phyloP scores from a whole-genome alignment of 2,888 invertebrate genomes.

The Erebia epiphron region DNA sequence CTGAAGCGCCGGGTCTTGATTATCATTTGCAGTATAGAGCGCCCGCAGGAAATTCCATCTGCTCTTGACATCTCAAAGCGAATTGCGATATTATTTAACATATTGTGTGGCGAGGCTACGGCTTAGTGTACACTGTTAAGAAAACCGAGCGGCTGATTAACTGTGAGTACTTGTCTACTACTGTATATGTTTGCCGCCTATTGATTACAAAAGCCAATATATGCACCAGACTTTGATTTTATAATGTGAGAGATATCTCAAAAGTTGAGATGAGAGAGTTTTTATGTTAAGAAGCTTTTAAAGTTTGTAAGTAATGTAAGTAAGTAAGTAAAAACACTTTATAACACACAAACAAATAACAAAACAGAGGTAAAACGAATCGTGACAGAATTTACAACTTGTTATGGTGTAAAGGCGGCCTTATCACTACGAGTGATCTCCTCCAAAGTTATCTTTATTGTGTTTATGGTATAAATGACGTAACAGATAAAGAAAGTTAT shows the following conservation, averaged over 20 bases:
- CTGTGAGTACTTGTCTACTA: too few species aligned
- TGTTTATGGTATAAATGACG: constrained; percentile 2
- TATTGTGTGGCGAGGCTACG: background rate
- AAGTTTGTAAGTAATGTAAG: too few species aligned
- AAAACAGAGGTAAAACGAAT: too few species aligned
- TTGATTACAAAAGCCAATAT: background rate
- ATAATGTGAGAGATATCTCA: background rate
- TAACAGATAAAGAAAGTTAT: background rate
- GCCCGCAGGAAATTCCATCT: constrained; percentile 6
- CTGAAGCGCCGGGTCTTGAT: background rate
- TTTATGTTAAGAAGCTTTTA: background rate
- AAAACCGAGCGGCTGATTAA: background rate
- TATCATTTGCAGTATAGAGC: constrained; percentile 4
- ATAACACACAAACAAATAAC: too few species aligned
- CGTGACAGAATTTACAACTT: too few species aligned
- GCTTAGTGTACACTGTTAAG: background rate
- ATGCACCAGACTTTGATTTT: background rate
- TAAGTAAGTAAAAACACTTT: too few species aligned
- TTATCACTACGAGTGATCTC: too few species aligned
- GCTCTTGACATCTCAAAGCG: constrained; percentile 7
- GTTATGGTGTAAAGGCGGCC: too few species aligned
- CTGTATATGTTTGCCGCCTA: too few species aligned
- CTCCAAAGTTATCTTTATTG: background rate
- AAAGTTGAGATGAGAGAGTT: background rate
- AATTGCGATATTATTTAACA: constrained; percentile 2